Percentiles rank a stretch among this genome's conserved stretches.
phyloP scores from a whole-genome alignment of 2,888 invertebrate species.

The Callyntrura sp. region DNA sequence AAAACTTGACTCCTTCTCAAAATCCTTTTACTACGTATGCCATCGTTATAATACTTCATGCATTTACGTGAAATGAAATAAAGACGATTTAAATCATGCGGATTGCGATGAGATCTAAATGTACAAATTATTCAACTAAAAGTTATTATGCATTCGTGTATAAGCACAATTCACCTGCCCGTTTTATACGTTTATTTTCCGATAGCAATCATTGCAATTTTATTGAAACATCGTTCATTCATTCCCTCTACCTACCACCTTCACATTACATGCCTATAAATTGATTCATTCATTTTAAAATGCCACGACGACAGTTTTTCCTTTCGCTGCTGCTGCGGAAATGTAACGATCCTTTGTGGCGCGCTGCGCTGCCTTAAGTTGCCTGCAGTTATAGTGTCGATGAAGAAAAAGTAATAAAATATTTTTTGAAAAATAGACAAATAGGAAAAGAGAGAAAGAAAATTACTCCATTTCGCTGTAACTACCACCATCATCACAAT shows the following conservation, averaged over 20 bases:
- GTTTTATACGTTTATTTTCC: not conserved
- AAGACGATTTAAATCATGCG: not conserved
- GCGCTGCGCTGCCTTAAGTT: not conserved
- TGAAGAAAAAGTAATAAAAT: slow-evolving; percentile 37
- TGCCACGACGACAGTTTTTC: slow-evolving; percentile 30
- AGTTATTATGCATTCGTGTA: not conserved
- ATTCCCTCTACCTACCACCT: too few relatives aligned
- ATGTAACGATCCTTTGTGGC: slow-evolving; percentile 46
- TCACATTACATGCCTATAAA: not conserved
- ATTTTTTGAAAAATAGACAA: slow-evolving; percentile 28
- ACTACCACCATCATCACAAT: not conserved
- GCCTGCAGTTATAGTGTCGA: slow-evolving; percentile 9
- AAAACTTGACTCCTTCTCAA: not conserved
- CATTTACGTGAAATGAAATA: not conserved
- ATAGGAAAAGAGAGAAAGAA: not conserved
- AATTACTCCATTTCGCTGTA: slow-evolving; percentile 1
- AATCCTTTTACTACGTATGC: not conserved
- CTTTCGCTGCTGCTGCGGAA: not conserved
- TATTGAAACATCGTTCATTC: not conserved
- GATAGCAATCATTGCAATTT: slow-evolving; percentile 26
- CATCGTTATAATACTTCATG: not conserved
- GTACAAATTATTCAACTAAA: too few relatives aligned
- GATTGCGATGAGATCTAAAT: too few relatives aligned
- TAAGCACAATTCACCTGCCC: not conserved
- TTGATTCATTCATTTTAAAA: not conserved